These are phyloP conservation scores for Sebastiscus albofasciatus DNA, from an alignment of 2,797 vertebrate genomes.

Conservation along the genomic window DNA sequence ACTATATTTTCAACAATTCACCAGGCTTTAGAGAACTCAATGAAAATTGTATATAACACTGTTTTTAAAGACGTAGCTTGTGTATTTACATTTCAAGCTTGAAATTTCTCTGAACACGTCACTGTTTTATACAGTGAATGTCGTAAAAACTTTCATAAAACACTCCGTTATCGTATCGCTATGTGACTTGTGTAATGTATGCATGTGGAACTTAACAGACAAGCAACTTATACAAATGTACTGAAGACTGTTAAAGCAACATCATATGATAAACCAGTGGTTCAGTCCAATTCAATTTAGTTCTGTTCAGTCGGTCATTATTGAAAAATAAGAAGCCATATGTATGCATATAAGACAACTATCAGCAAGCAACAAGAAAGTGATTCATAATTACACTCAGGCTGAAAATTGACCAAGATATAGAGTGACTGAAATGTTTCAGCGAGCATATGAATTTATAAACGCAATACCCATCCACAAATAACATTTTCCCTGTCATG, in stretches of 20 bases:
- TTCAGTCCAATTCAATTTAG: neutral
- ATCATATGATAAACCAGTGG: neutral
- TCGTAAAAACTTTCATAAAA: neutral
- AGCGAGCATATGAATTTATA: neutral
- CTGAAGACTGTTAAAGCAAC: neutral
- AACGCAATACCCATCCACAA: conserved; percentile 10
- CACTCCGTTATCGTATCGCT: neutral
- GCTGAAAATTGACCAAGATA: neutral
- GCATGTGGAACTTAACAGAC: neutral
- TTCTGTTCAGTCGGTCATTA: neutral
- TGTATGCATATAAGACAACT: neutral
- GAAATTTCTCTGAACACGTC: neutral
- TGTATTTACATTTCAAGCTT: neutral
- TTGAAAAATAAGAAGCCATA: neutral
- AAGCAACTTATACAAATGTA: neutral
- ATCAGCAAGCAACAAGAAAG: neutral
- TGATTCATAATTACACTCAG: neutral
- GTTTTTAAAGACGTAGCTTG: neutral
- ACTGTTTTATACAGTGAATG: neutral
- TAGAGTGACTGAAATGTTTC: neutral
- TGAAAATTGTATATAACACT: neutral
- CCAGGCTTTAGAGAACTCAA: neutral
- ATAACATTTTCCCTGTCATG: conserved; percentile 27
- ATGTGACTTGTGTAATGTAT: neutral
- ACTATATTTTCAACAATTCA: neutral